phyloP scores from a whole-genome alignment of 2,888 invertebrate genomes.

The Falcaria lacertinaria region DNA sequence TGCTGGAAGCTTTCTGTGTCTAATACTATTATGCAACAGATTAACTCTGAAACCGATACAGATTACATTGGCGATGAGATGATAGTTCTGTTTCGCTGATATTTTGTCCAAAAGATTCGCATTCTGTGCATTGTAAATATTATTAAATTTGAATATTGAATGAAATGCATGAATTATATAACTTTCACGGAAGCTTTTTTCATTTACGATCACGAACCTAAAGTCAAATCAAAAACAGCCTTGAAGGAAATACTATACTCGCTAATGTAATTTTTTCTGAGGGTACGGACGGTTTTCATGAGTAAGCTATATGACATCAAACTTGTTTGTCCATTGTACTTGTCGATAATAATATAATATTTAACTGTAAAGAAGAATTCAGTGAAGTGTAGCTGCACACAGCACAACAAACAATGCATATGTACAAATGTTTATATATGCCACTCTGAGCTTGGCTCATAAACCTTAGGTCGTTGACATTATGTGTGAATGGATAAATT shows the following conservation, averaged over 20 bases:
- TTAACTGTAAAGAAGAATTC: background rate
- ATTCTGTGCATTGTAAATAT: background rate
- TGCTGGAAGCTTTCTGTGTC: background rate
- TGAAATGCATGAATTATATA: background rate
- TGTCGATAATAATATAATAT: too few relatives aligned
- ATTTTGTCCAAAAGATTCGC: background rate
- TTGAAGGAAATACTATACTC: too few relatives aligned
- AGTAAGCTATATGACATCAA: too few relatives aligned
- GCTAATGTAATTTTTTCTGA: too few relatives aligned
- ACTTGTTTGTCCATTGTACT: too few relatives aligned
- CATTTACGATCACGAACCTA: background rate
- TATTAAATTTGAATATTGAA: background rate
- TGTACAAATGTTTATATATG: background rate
- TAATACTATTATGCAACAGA: background rate
- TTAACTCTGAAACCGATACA: background rate
- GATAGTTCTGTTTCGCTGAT: background rate
- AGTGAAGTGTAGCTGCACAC: background rate
- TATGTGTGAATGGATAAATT: background rate
- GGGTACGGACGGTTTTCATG: too few relatives aligned
- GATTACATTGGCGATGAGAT: background rate
- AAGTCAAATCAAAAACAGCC: too few relatives aligned
- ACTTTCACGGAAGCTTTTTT: background rate
- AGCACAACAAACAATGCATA: background rate
- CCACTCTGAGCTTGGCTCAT: background rate
- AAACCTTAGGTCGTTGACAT: background rate